A percentile compares a stretch with the other conserved stretches of the same genome.
phyloP scores from a whole-genome alignment of 2,888 invertebrate species.

The Caenorhabditis uteleia region DNA sequence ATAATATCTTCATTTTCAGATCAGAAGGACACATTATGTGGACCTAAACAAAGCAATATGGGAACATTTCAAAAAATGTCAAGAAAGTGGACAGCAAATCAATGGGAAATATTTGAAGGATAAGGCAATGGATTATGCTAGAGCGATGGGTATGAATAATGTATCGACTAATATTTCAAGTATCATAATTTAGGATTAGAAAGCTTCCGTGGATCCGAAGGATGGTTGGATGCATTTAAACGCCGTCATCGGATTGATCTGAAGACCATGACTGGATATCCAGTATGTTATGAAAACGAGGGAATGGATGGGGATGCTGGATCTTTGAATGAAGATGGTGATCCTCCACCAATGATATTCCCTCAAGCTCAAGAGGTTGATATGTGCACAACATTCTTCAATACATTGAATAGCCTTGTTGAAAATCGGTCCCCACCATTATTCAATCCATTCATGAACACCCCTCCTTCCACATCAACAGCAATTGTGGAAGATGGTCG shows the following conservation, averaged over 20 bases:
- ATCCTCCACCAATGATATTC: too few species aligned
- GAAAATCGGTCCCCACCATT: too few species aligned
- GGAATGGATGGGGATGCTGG: conserved; percentile 29
- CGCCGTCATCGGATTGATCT: conserved; percentile 52
- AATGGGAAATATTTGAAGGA: conserved; percentile 51
- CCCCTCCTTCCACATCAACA: too few species aligned
- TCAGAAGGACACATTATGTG: conserved; percentile 44
- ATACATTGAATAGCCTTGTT: too few species aligned
- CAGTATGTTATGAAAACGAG: conserved; percentile 47
- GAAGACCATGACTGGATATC: conserved; percentile 48
- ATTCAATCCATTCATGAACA: too few species aligned
- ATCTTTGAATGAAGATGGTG: conserved; percentile 19
- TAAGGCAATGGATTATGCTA: conserved; percentile 48
- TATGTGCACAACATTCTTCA: too few species aligned
- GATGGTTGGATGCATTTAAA: conserved; percentile 59
- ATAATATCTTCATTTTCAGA: conserved; percentile 9
- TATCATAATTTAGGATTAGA: conserved; percentile 36
- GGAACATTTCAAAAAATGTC: conserved; percentile 51
- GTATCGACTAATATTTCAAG: neutral
- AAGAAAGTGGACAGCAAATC: conserved; percentile 23
- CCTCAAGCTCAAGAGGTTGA: too few species aligned
- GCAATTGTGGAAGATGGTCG: too few species aligned
- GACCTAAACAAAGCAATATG: conserved; percentile 52
- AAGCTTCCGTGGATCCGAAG: conserved; percentile 54
- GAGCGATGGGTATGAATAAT: conserved; percentile 37